A percentile compares a stretch with the other conserved stretches of the same genome.
phyloP scores from a whole-genome alignment of 2,888 invertebrate species.

The Orthosia gothica region DNA sequence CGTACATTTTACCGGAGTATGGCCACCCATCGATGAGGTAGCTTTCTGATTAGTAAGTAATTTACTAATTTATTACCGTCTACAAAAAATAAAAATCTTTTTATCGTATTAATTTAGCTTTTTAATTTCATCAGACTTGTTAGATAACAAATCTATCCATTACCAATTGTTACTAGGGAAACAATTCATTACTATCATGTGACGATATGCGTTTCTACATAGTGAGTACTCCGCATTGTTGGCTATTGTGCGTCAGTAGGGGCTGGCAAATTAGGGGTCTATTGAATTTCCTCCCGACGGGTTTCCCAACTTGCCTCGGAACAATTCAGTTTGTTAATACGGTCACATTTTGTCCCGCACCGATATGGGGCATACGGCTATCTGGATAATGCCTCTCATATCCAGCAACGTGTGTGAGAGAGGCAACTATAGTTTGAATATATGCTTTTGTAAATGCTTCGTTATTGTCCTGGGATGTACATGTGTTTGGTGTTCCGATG shows the following conservation, averaged over 20 bases:
- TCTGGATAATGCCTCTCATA: conserved; percentile 51
- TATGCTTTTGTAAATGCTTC: conserved; percentile 57
- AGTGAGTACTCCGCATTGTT: conserved; percentile 52
- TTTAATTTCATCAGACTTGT: not conserved
- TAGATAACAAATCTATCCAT: not conserved
- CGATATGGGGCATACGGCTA: conserved; percentile 58
- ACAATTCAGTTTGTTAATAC: conserved; percentile 80
- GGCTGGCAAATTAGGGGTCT: conserved; percentile 77
- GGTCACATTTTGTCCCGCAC: conserved; percentile 70
- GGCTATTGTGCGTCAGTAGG: conserved; percentile 68
- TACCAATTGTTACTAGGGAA: conserved; percentile 1
- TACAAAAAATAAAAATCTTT: not conserved
- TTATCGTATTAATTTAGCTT: not conserved
- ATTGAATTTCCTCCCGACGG: conserved; percentile 76
- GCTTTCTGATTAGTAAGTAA: too few species aligned
- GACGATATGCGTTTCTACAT: conserved; percentile 37
- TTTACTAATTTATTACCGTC: not conserved
- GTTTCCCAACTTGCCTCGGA: conserved; percentile 70
- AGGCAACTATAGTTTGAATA: conserved; percentile 50
- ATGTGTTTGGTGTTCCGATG: conserved; percentile 58
- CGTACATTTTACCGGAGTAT: too few species aligned
- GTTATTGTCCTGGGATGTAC: conserved; percentile 50
- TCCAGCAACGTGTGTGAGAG: conserved; percentile 43
- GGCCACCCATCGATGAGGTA: too few species aligned
- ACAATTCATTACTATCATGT: conserved; percentile 24